A percentile compares a stretch with the other conserved stretches of the same genome.
Conservation (phyloP, 2,797 vertebrate genomes). For the Myripristis murdjan region DNA sequence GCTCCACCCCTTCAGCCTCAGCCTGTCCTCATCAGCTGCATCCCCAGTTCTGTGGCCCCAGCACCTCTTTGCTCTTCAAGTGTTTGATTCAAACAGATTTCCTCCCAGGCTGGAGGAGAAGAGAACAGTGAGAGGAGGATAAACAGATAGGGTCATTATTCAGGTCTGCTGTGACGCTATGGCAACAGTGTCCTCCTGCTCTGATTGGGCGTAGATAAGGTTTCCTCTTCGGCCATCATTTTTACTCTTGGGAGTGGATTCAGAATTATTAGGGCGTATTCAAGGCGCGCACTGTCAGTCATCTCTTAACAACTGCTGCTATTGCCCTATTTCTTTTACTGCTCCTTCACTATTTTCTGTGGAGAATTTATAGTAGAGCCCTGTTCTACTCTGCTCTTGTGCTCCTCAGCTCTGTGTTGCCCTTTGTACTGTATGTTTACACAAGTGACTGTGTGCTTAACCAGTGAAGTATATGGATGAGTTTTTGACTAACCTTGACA, state of each 20-base stretch:
- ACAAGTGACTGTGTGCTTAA: slow-evolving; percentile 37
- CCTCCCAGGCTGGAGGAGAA: slow-evolving; percentile 56
- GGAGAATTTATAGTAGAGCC: slow-evolving; percentile 36
- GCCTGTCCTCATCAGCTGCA: slow-evolving; percentile 26
- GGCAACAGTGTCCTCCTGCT: slow-evolving; percentile 78
- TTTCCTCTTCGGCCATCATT: slow-evolving; percentile 65
- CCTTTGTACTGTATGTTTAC: slow-evolving; percentile 45
- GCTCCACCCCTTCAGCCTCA: slow-evolving; percentile 4
- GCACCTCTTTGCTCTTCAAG: slow-evolving; percentile 58
- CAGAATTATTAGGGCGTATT: slow-evolving; percentile 67
- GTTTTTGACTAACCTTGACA: slow-evolving; percentile 11
- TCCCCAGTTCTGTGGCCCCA: slow-evolving; percentile 30
- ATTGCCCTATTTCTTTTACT: slow-evolving; percentile 44
- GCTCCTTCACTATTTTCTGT: slow-evolving; percentile 45
- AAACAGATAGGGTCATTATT: slow-evolving; percentile 81
- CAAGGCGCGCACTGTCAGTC: slow-evolving; percentile 57
- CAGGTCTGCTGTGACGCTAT: slow-evolving; percentile 80
- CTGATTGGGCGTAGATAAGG: slow-evolving; percentile 82
- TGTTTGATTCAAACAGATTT: slow-evolving; percentile 75
- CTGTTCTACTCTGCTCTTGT: too few relatives aligned
- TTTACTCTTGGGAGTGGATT: slow-evolving; percentile 55
- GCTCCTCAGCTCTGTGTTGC: slow-evolving; percentile 24
- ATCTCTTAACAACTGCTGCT: slow-evolving; percentile 41
- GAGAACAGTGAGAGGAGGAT: slow-evolving; percentile 69
- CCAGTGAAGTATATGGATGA: slow-evolving; percentile 5